phyloP scores from a whole-genome alignment of 2,113 vertebrate genomes.

The Coturnix japonica region DNA sequence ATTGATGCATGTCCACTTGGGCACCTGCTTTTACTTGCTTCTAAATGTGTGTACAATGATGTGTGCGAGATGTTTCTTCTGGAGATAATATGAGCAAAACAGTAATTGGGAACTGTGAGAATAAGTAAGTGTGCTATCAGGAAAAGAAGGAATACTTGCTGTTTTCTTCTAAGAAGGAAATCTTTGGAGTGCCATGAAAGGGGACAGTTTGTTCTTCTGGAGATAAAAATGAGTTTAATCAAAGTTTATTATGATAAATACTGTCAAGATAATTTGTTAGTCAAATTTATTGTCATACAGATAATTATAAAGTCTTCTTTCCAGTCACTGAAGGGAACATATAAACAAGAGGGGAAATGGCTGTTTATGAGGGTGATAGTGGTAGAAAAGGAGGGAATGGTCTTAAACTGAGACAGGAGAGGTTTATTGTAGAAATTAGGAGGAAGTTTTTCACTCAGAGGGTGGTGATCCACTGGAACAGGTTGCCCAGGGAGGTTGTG shows the following conservation, averaged over 20 bases:
- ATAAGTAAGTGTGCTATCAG: not conserved
- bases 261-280: slow-evolving; percentile 15
- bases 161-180: not conserved
- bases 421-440: too few species aligned
- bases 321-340: too few species aligned
- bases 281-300: not conserved
- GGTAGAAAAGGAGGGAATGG: too few species aligned
- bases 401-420: too few species aligned
- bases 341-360: too few species aligned
- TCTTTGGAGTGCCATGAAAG: slow-evolving; percentile 30
- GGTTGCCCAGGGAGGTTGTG: too few species aligned
- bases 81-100: not conserved
- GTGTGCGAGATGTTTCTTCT: not conserved
- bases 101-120: not conserved
- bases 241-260: slow-evolving; percentile 14
- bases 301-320: slow-evolving; percentile 30
- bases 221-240: slow-evolving; percentile 17
- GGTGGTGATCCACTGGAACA: too few species aligned
- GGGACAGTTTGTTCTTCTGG: slow-evolving; percentile 9
- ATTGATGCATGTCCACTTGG: not conserved
- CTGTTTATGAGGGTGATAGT: too few species aligned
- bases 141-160: slow-evolving; percentile 3
- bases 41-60: not conserved
- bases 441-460: too few species aligned
- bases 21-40: not conserved